A percentile compares a stretch with the other conserved stretches of the same genome.
Conservation (phyloP, 2,797 vertebrate species). For the Pangasius krempfi region DNA sequence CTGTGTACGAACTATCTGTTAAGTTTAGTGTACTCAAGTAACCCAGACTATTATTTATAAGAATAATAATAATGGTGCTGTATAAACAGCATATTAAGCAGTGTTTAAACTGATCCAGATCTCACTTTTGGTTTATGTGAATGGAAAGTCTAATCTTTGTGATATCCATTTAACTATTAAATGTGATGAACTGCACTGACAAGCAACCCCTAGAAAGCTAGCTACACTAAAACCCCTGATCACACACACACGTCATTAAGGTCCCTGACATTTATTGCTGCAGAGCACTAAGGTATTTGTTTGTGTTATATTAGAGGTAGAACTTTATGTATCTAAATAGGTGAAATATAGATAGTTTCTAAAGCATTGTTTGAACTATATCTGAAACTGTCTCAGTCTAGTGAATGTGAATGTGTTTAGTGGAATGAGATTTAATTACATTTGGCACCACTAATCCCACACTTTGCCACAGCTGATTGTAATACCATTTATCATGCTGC, state of each 20-base stretch:
- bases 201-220: not conserved
- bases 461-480: not conserved
- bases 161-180: not conserved
- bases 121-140: not conserved
- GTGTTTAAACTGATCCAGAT: not conserved
- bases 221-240: not conserved
- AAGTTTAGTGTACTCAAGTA: constrained; percentile 10
- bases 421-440: not conserved
- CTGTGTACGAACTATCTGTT: constrained; percentile 10
- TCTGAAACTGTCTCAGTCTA: not conserved
- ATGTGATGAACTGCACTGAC: not conserved
- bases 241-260: not conserved
- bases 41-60: not conserved
- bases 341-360: not conserved
- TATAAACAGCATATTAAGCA: not conserved
- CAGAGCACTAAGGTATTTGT: not conserved
- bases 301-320: not conserved
- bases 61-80: not conserved
- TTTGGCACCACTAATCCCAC: not conserved
- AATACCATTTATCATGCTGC: not conserved
- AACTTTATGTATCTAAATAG: not conserved
- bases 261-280: not conserved
- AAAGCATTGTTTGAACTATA: not conserved
- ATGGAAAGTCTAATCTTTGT: not conserved
- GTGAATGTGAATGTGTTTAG: constrained; percentile 1